Conservation (phyloP, 2,797 vertebrate species). For the Sylvilagus floridanus region DNA sequence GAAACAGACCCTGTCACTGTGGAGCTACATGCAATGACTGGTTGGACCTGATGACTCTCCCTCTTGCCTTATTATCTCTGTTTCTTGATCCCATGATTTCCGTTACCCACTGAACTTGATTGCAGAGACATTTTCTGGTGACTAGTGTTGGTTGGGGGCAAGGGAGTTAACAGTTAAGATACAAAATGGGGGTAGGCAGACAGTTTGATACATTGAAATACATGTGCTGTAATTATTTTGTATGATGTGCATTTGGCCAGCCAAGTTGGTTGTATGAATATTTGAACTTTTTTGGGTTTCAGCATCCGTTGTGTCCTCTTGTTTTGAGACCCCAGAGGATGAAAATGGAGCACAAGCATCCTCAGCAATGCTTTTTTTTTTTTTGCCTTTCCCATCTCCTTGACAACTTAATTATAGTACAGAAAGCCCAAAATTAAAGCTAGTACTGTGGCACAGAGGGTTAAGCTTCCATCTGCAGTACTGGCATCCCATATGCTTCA, state of each 20-base stretch:
- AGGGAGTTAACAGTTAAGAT: neutral
- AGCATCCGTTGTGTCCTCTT: constrained; percentile 49
- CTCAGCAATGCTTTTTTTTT: neutral
- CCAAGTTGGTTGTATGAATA: neutral
- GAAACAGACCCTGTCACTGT: neutral
- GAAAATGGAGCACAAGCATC: neutral
- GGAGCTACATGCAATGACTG: too few species aligned
- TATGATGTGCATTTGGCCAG: neutral
- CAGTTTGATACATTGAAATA: neutral
- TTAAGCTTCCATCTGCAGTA: too few species aligned
- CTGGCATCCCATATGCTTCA: too few species aligned
- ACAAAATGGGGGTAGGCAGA: neutral
- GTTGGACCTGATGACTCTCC: neutral
- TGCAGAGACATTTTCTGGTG: neutral
- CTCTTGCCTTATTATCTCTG: neutral
- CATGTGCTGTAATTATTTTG: neutral
- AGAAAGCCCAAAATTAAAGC: neutral
- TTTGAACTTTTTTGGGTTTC: neutral
- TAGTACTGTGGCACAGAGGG: too few species aligned
- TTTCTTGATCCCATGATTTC: neutral
- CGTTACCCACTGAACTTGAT: neutral
- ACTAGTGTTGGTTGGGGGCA: neutral
- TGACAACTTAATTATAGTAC: neutral
- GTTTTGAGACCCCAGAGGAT: constrained; percentile 54
- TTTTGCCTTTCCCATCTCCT: neutral